A percentile compares a stretch with the other conserved stretches of the same genome.
These are phyloP conservation scores for Brenthis ino DNA, from an alignment of 2,888 invertebrate genomes.

Conservation along the genomic window DNA sequence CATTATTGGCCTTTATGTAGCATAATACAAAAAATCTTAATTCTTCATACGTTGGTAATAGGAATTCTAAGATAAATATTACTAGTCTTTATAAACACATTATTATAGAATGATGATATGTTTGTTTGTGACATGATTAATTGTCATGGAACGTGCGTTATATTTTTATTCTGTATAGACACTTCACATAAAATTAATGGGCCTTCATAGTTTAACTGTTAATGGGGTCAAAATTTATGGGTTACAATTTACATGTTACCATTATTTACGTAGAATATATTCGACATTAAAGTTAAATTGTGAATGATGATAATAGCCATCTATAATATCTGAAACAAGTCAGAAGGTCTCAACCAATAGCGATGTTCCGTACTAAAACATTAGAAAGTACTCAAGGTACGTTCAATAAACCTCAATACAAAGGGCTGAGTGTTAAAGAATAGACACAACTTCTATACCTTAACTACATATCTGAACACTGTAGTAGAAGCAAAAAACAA, in stretches of 20 bases:
- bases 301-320: not conserved
- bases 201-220: too few species aligned
- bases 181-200: not conserved
- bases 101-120: constrained; percentile 44
- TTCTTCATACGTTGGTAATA: constrained; percentile 5
- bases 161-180: constrained; percentile 7
- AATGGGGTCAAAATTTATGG: not conserved
- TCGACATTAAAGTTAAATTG: not conserved
- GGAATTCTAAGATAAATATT: constrained; percentile 42
- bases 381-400: constrained; percentile 15
- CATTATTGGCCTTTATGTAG: too few species aligned
- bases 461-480: too few species aligned
- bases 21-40: not conserved
- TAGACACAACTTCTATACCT: too few species aligned
- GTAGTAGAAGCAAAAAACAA: too few species aligned
- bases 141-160: constrained; percentile 32
- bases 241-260: constrained; percentile 13
- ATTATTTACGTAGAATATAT: not conserved
- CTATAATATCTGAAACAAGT: constrained; percentile 8
- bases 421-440: not conserved
- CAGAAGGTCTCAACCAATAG: constrained; percentile 15
- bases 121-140: constrained; percentile 44
- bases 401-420: constrained; percentile 18
- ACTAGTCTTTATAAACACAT: constrained; percentile 49
- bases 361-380: constrained; percentile 16